phyloP scores from a whole-genome alignment of 2,888 invertebrate species.

The Caenorhabditis sinica region DNA sequence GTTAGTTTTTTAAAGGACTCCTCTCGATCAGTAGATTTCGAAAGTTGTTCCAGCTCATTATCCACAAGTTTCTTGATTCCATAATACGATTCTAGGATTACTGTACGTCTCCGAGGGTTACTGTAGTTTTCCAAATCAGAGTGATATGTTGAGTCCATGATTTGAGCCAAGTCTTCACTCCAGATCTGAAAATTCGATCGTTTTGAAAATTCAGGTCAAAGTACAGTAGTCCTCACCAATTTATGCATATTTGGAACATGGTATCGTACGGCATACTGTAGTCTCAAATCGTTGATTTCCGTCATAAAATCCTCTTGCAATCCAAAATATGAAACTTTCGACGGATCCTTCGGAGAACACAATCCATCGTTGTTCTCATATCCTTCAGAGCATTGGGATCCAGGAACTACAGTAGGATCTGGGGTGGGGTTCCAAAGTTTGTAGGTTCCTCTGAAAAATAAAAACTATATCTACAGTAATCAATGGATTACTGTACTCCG shows the following conservation, averaged over 20 bases:
- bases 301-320: not conserved
- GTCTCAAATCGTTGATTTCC: not conserved
- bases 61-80: not conserved
- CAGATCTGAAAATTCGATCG: not conserved
- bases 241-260: not conserved
- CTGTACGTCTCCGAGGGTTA: not conserved
- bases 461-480: no score
- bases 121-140: not conserved
- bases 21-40: not conserved
- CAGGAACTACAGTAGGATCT: no score
- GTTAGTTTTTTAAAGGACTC: not conserved
- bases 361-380: no score
- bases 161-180: not conserved
- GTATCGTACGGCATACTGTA: not conserved
- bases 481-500: no score
- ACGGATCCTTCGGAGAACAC: not conserved
- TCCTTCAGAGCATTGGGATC: no score
- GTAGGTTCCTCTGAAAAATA: no score
- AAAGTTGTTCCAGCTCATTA: not conserved
- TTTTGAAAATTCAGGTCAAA: not conserved
- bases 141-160: not conserved
- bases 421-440: no score
- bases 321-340: not conserved
- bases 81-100: not conserved
- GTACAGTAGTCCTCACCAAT: not conserved